Conservation (phyloP, 1,140 invertebrate species). For the Andricus grossulariae region DNA sequence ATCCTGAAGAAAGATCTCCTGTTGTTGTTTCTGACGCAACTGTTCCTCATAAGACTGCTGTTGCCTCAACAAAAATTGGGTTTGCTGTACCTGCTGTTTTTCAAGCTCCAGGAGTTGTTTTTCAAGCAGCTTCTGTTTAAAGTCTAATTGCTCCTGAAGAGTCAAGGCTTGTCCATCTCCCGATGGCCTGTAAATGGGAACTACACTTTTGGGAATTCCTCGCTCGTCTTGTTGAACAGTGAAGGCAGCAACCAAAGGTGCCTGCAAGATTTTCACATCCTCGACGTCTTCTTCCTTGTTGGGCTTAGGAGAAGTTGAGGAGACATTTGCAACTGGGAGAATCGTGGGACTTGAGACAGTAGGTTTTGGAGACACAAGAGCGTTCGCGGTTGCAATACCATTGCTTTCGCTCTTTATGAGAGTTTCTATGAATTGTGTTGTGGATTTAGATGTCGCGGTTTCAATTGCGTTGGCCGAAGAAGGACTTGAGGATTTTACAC, state of each 20-base stretch:
- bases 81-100: slow-evolving; percentile 82
- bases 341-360: slow-evolving; percentile 59
- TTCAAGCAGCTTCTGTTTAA: slow-evolving; percentile 83
- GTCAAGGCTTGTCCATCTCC: slow-evolving; percentile 66
- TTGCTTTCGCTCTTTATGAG: slow-evolving; percentile 63
- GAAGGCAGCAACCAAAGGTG: slow-evolving; percentile 87
- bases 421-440: slow-evolving; percentile 52
- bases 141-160: slow-evolving; percentile 79
- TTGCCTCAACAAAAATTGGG: slow-evolving; percentile 79
- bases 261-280: slow-evolving; percentile 87
- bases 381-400: slow-evolving; percentile 62
- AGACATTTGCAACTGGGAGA: slow-evolving; percentile 40
- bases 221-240: slow-evolving; percentile 87
- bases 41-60: slow-evolving; percentile 78
- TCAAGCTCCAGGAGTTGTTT: slow-evolving; percentile 82
- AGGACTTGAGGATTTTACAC: slow-evolving; percentile 31
- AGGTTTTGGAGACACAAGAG: slow-evolving; percentile 61
- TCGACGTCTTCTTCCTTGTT: slow-evolving; percentile 68
- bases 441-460: slow-evolving; percentile 52
- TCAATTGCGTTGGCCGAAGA: slow-evolving; percentile 47
- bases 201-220: slow-evolving; percentile 84
- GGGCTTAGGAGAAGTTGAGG: slow-evolving; percentile 43
- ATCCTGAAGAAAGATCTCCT: slow-evolving; percentile 72
- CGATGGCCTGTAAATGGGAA: slow-evolving; percentile 78
- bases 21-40: slow-evolving; percentile 72